Evolutionary conservation across 2,113 vertebrate species (phyloP).

Genomic region (Mirounga angustirostris): DNA sequence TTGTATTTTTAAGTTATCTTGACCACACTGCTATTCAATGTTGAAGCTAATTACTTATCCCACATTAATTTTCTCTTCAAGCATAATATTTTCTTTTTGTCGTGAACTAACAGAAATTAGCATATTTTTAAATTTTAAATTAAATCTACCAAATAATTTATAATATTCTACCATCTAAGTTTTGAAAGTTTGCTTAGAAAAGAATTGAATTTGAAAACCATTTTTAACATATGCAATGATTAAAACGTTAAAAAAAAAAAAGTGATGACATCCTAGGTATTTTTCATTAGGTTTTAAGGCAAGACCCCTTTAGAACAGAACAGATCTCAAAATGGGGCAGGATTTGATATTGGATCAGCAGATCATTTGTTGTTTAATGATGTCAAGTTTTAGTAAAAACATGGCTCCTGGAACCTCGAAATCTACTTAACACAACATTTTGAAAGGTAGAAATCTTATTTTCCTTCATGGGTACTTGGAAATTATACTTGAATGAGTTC

Average conservation of each 20-base stretch:
- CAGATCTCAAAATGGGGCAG: conserved; percentile 53
- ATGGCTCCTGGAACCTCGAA: conserved; percentile 60
- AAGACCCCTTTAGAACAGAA: conserved; percentile 20
- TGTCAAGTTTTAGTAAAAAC: conserved; percentile 72
- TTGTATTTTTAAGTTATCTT: not conserved
- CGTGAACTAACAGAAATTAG: conserved; percentile 31
- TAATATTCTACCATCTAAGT: not conserved
- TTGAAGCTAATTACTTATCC: conserved; percentile 47
- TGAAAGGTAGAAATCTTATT: conserved; percentile 75
- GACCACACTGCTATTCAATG: not conserved
- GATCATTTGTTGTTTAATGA: conserved; percentile 72
- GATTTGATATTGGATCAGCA: conserved; percentile 66
- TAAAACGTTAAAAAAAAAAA: not conserved
- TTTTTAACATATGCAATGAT: not conserved
- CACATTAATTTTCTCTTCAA: conserved; percentile 24
- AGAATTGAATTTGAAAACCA: not conserved
- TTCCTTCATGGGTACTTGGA: conserved; percentile 71
- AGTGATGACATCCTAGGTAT: not conserved
- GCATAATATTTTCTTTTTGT: conserved; percentile 22
- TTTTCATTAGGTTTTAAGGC: conserved; percentile 16
- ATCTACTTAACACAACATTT: conserved; percentile 73
- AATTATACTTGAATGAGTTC: conserved; percentile 74
- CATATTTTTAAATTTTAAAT: conserved; percentile 51
- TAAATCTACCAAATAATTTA: conserved; percentile 3
- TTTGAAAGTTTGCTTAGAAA: conserved; percentile 43